These are phyloP conservation scores for Heterodera schachtii DNA, from an alignment of 1,140 invertebrate genomes.

Conservation along the genomic window DNA sequence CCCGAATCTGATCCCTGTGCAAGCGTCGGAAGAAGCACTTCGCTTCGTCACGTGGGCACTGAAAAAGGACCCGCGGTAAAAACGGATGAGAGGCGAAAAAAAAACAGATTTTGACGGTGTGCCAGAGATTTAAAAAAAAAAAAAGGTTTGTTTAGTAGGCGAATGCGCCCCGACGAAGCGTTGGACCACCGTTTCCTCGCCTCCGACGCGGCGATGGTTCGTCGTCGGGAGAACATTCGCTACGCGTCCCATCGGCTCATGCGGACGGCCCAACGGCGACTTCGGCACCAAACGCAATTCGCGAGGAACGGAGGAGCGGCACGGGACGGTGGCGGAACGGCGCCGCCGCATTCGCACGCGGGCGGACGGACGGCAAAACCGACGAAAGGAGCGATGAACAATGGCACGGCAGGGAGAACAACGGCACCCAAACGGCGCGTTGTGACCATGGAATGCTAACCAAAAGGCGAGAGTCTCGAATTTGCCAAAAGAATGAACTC, in stretches of 20 bases:
- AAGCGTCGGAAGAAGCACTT: conserved; percentile 88
- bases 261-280: conserved; percentile 52
- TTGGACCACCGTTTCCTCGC: conserved; percentile 91
- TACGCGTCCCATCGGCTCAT: conserved; percentile 65
- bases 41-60: conserved; percentile 91
- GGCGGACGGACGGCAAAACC: not conserved
- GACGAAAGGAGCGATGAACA: not conserved
- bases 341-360: not conserved
- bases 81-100: conserved; percentile 1
- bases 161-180: conserved; percentile 88
- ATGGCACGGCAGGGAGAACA: not conserved
- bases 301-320: conserved; percentile 8
- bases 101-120: too few species aligned
- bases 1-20: conserved; percentile 89
- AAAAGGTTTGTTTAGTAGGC: conserved; percentile 74
- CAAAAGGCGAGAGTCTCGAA: not conserved
- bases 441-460: conserved; percentile 26
- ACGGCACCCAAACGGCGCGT: not conserved
- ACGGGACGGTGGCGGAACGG: not conserved
- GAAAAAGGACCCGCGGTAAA: conserved; percentile 73
- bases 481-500: not conserved
- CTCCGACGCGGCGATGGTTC: conserved; percentile 86
- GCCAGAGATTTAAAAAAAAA: not conserved
- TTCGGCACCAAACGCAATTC: conserved; percentile 37
- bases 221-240: conserved; percentile 81